phyloP scores from a whole-genome alignment of 2,888 invertebrate genomes.

The Tortricodes alternella region DNA sequence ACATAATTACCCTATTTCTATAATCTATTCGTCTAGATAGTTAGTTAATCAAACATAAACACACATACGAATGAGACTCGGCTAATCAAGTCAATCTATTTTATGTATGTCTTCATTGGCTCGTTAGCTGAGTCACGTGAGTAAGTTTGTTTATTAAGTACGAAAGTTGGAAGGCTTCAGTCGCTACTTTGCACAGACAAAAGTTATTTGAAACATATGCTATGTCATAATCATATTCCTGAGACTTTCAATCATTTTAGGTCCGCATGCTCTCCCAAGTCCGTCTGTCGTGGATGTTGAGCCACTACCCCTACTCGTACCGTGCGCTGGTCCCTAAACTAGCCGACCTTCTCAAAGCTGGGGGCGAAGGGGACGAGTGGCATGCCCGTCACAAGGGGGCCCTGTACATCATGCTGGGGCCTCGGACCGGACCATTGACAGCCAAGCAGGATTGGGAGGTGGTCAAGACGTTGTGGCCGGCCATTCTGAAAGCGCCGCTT shows the following conservation, averaged over 20 bases:
- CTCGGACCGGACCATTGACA: slow-evolving; percentile 84
- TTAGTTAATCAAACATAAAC: too few relatives aligned
- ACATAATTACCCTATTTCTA: too few relatives aligned
- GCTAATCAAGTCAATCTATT: too few relatives aligned
- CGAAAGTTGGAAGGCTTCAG: too few relatives aligned
- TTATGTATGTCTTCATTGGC: too few relatives aligned
- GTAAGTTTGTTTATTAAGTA: too few relatives aligned
- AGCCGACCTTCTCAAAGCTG: slow-evolving; percentile 79
- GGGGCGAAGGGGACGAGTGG: slow-evolving; percentile 75
- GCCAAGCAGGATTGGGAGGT: slow-evolving; percentile 90
- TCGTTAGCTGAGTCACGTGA: too few relatives aligned
- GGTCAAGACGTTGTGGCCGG: slow-evolving; percentile 88
- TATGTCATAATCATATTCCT: neutral
- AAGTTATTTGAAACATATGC: neutral
- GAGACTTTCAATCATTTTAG: slow-evolving; percentile 40
- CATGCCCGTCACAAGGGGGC: slow-evolving; percentile 84
- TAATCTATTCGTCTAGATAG: too few relatives aligned
- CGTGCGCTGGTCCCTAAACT: slow-evolving; percentile 84
- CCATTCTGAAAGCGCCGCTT: slow-evolving; percentile 88
- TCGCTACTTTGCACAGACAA: too few relatives aligned
- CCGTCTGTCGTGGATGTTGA: slow-evolving; percentile 84
- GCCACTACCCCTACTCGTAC: slow-evolving; percentile 87
- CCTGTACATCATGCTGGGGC: slow-evolving; percentile 88
- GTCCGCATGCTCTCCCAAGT: slow-evolving; percentile 86
- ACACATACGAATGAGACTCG: too few relatives aligned